A percentile compares a stretch with the other conserved stretches of the same genome.
These are phyloP conservation scores for Phaonia tiefii DNA, from an alignment of 2,888 invertebrate genomes.

Conservation along the genomic window DNA sequence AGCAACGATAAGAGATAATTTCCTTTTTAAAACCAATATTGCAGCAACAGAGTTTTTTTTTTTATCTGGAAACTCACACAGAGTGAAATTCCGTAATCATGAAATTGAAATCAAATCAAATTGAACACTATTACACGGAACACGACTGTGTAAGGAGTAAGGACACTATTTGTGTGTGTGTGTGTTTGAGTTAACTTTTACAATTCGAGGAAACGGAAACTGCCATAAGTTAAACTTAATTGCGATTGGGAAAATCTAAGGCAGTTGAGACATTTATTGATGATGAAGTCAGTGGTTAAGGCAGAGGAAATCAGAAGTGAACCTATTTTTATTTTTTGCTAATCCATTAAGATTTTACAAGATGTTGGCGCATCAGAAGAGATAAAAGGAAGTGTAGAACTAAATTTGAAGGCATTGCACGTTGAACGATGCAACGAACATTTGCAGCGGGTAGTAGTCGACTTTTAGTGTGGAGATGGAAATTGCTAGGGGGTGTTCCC, in stretches of 20 bases:
- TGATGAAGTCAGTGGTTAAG: neutral
- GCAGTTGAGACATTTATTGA: conserved; percentile 41
- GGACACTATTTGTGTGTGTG: neutral
- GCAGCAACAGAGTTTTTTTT: conserved; percentile 10
- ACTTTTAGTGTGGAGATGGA: too few species aligned
- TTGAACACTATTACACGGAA: neutral
- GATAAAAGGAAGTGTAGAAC: neutral
- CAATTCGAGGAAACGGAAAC: conserved; percentile 46
- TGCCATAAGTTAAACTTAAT: conserved; percentile 53
- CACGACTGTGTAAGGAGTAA: neutral
- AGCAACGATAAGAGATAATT: conserved; percentile 24
- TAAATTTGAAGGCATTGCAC: neutral
- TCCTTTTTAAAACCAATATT: conserved; percentile 26
- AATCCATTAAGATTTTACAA: too few species aligned
- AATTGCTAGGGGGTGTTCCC: too few species aligned
- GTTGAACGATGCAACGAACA: neutral
- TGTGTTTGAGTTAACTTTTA: conserved; percentile 12
- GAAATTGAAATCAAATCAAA: conserved; percentile 45
- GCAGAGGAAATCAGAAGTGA: neutral
- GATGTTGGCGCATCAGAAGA: neutral
- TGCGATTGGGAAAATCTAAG: conserved; percentile 50
- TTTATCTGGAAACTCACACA: neutral
- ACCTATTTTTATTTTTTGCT: neutral
- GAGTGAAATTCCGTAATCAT: conserved; percentile 44
- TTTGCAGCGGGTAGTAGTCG: neutral